Percentiles rank a stretch among this genome's conserved stretches.
Evolutionary conservation across 2,888 invertebrate genomes (phyloP).

Genomic region (Drosophila subquinaria): DNA sequence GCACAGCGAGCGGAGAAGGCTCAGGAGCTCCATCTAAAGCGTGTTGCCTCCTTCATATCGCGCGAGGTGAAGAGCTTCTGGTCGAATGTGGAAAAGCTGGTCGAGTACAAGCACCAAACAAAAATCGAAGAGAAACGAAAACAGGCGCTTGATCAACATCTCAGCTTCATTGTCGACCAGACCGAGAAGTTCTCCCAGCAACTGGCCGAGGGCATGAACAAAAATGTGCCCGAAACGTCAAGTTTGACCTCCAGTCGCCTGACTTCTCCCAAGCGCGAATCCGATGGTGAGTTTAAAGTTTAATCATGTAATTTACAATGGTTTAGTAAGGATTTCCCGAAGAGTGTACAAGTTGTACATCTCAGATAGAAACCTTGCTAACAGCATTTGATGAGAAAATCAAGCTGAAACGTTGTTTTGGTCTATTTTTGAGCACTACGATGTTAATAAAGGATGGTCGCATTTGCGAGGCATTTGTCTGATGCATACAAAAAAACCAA

Average conservation of each 20-base stretch:
- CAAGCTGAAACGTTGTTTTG: constrained; percentile 82
- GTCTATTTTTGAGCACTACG: constrained; percentile 83
- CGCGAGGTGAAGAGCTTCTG: constrained; percentile 98
- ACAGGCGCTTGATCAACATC: constrained; percentile 97
- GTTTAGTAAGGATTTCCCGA: constrained; percentile 1
- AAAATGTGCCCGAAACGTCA: constrained; percentile 85
- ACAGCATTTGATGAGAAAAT: constrained; percentile 80
- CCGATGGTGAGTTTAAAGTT: constrained; percentile 86
- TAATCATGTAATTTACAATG: neutral
- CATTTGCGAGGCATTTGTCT: constrained; percentile 85
- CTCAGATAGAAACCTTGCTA: neutral
- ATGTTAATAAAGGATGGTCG: constrained; percentile 82
- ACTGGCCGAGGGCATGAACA: constrained; percentile 94
- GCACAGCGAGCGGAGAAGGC: constrained; percentile 96
- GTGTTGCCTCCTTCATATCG: constrained; percentile 95
- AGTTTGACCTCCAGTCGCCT: constrained; percentile 86
- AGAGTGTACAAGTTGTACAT: neutral
- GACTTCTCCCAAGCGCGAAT: constrained; percentile 85
- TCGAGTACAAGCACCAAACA: constrained; percentile 96
- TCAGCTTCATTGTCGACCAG: constrained; percentile 99
- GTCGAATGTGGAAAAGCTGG: constrained; percentile 98
- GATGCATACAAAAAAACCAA: constrained; percentile 54
- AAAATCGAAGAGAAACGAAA: constrained; percentile 97
- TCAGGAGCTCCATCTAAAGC: constrained; percentile 93
- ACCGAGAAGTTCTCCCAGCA: constrained; percentile 98